Evolutionary conservation across 2,888 invertebrate genomes (phyloP), one percentile per base, ranked within the genome.

Genomic region (Mesochorus sp.): DNA sequence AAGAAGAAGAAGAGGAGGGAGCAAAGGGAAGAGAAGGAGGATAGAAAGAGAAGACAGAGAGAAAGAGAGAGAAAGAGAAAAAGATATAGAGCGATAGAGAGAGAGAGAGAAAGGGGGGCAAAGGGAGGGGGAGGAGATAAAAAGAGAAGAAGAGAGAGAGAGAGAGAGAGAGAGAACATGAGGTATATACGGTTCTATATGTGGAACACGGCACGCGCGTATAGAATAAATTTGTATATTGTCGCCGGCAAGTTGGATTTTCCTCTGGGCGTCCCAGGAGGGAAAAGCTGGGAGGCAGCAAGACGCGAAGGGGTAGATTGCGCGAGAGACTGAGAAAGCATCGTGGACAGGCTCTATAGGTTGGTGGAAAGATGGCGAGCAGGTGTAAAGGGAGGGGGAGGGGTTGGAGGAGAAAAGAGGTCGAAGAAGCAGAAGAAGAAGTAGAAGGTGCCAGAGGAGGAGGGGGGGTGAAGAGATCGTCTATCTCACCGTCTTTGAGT

Each of bases 201-300:
- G 73, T 55, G 55, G 31, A 71, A 59, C 71, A 67, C 75, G 82
- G 78, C 81, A 80, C 81, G 80, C 82, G 82, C 81, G 82, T 79
- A 76, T 76, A 73, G 82, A 83, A 81, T 83, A 83, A 83, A 83
- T 83, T 83, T 81, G 82, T 81, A 77, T 82, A 83, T 83, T 83
- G 81, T 83, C 81, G 80, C 81, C 77, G 64, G 80, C 73, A 81
- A 77, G 83, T 82, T 81, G 80, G 79, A 81, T 81, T 81, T 83
- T 82, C 78, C 72, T 80, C 77, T 44, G 75, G 73, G 59, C 28
- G 64, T 82, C 80, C 75, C 80, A 53, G 44, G 79, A 79, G 76
- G 76, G 19, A 57, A 44, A 72, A 61, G 66, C 77, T 74, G 55
- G 47, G 66, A 70, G 70, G 74, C 17, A 44, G 57, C 61, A 57